A percentile compares a stretch with the other conserved stretches of the same genome.
These are phyloP conservation scores for Oxyruncus cristatus DNA, from an alignment of 2,113 vertebrate genomes.

Conservation along the genomic window DNA sequence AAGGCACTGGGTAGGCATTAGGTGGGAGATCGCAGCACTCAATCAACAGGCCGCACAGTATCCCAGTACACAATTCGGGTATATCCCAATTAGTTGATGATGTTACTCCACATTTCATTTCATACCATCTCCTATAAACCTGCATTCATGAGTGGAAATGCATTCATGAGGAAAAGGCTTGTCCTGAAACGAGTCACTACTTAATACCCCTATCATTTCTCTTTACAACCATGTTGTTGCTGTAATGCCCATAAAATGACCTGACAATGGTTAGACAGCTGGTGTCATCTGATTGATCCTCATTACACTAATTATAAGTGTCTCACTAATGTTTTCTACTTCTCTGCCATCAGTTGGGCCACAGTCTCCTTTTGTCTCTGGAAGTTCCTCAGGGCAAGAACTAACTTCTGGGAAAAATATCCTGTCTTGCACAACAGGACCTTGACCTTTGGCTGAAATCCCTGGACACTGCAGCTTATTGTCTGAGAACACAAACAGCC, in stretches of 20 bases:
- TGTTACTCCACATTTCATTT: background rate
- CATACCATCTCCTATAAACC: background rate
- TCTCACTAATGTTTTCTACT: background rate
- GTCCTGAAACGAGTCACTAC: background rate
- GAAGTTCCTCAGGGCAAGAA: background rate
- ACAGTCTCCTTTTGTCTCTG: background rate
- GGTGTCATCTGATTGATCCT: background rate
- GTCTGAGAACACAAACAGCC: background rate
- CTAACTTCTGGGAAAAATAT: background rate
- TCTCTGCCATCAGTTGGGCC: background rate
- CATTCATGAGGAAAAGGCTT: background rate
- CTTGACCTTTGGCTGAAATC: background rate
- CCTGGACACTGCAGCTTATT: background rate
- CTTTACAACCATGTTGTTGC: background rate
- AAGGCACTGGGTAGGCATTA: background rate
- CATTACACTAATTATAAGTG: background rate
- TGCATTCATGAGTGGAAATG: background rate
- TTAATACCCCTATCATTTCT: background rate
- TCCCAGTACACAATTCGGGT: background rate
- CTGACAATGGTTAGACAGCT: background rate
- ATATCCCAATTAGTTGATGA: background rate
- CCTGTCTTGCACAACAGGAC: background rate
- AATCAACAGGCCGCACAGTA: background rate
- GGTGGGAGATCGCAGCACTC: background rate
- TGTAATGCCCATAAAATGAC: slow-evolving; percentile 23